phyloP scores from a whole-genome alignment of 2,113 vertebrate genomes.

The Emydocephalus ijimae region DNA sequence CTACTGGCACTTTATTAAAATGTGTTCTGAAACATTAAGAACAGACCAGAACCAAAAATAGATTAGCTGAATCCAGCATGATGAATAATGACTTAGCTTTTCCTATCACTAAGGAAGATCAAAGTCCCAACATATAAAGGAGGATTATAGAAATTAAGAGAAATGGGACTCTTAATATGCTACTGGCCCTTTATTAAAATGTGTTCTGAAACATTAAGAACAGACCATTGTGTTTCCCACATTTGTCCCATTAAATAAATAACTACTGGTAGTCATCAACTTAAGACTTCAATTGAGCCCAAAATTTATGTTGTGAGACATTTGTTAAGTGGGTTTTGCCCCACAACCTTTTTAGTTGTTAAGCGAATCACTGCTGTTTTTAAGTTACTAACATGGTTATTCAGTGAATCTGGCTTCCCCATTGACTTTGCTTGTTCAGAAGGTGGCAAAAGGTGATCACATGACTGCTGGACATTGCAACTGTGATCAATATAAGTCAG shows the following conservation, averaged over 20 bases:
- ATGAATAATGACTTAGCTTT: background rate
- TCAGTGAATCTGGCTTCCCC: too few species aligned
- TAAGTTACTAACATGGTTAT: too few species aligned
- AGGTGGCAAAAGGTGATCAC: too few species aligned
- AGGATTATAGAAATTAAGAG: background rate
- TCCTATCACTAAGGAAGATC: background rate
- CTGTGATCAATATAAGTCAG: too few species aligned
- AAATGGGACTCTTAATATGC: background rate
- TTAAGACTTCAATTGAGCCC: too few species aligned
- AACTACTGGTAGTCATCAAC: background rate
- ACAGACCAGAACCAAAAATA: background rate
- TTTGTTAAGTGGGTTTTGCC: too few species aligned
- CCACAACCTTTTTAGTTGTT: too few species aligned
- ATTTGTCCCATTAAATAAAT: background rate
- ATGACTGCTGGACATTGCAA: too few species aligned
- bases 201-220: background rate
- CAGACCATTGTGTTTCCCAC: background rate
- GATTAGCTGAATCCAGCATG: background rate
- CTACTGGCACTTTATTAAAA: background rate
- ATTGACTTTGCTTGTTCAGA: too few species aligned
- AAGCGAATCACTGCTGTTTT: too few species aligned
- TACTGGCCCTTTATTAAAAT: background rate
- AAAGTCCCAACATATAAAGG: background rate
- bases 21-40: background rate
- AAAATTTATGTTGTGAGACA: too few species aligned